A percentile compares a stretch with the other conserved stretches of the same genome.
Conservation (phyloP, 2,797 vertebrate species). For the Salmo trutta region DNA sequence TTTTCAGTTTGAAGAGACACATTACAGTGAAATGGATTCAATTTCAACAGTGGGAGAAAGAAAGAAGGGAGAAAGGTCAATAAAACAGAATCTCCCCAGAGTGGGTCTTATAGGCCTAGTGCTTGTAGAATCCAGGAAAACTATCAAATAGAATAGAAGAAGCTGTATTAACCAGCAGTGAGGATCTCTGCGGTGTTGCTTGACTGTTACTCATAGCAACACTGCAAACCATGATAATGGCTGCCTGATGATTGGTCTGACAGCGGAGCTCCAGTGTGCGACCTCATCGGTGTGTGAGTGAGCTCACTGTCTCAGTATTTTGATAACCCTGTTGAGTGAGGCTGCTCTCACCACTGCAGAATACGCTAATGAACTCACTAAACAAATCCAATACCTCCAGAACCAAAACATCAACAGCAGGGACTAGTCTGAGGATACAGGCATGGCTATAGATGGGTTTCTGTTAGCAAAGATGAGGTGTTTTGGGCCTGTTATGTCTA, state of each 20-base stretch:
- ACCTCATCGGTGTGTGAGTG: constrained; percentile 70
- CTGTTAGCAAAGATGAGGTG: neutral
- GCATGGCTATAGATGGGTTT: neutral
- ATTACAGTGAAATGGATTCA: neutral
- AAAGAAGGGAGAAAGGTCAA: neutral
- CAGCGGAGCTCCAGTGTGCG: constrained; percentile 67
- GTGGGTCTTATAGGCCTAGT: neutral
- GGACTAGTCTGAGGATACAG: neutral
- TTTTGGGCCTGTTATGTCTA: neutral
- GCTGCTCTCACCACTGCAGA: constrained; percentile 40
- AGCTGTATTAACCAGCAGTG: constrained; percentile 57
- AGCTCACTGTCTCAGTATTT: constrained; percentile 74
- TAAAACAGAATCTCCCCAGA: neutral
- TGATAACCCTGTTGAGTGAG: constrained; percentile 54
- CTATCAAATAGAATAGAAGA: constrained; percentile 28
- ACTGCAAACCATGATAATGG: constrained; percentile 71
- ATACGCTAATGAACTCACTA: constrained; percentile 46
- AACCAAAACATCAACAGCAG: neutral
- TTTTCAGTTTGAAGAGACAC: neutral
- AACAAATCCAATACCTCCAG: constrained; percentile 24
- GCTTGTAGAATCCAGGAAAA: constrained; percentile 9
- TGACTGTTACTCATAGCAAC: constrained; percentile 77
- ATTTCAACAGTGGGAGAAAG: neutral
- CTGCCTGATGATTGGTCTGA: constrained; percentile 72
- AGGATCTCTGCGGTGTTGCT: constrained; percentile 52